Conservation (phyloP, 2,888 invertebrate species). For the Acanthoscelides obtectus region DNA sequence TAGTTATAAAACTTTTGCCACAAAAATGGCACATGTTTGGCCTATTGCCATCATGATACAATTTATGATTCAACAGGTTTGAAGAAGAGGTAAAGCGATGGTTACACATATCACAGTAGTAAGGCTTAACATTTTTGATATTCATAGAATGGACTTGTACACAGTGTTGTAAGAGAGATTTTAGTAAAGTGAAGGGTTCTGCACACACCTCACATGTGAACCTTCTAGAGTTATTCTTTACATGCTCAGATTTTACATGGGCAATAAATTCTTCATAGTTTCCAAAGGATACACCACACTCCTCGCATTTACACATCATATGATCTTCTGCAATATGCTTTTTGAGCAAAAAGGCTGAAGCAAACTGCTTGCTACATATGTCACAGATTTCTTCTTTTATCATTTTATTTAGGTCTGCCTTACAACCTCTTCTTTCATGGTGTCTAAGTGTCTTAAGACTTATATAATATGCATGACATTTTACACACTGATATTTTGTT, state of each 20-base stretch:
- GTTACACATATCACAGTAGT: constrained; percentile 32
- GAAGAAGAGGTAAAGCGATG: constrained; percentile 32
- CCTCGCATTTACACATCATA: constrained; percentile 15
- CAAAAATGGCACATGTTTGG: constrained; percentile 35
- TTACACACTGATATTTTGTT: constrained; percentile 18
- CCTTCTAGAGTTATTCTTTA: constrained; percentile 2
- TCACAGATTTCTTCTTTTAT: constrained; percentile 15
- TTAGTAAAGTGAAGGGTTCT: constrained; percentile 25
- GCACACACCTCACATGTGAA: constrained; percentile 33
- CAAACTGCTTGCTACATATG: constrained; percentile 18
- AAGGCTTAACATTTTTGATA: constrained; percentile 31
- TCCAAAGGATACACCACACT: constrained; percentile 15
- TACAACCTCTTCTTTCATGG: constrained; percentile 17
- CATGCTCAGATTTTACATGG: constrained; percentile 16
- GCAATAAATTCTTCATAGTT: constrained; percentile 11
- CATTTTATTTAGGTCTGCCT: constrained; percentile 13
- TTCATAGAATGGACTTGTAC: constrained; percentile 27
- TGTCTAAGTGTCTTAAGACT: constrained; percentile 15
- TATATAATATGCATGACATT: constrained; percentile 18
- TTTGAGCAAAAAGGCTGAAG: constrained; percentile 12
- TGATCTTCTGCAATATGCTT: constrained; percentile 17
- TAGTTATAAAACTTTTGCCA: constrained; percentile 45
- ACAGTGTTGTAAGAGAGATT: constrained; percentile 31
- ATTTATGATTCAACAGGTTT: constrained; percentile 34
- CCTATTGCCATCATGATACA: constrained; percentile 33